phyloP scores from a whole-genome alignment of 2,888 invertebrate genomes.

The Callimorpha dominula region DNA sequence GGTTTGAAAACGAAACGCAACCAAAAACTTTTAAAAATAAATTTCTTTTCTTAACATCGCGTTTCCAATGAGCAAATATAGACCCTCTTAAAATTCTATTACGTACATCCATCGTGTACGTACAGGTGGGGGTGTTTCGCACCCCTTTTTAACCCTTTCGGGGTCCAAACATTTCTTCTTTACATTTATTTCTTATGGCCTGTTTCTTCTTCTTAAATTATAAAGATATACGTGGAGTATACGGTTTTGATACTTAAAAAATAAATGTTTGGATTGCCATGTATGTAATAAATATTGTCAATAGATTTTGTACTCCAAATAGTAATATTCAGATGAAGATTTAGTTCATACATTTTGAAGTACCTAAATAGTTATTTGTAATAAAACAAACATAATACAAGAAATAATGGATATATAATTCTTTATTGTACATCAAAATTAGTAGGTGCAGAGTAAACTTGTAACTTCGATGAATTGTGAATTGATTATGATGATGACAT shows the following conservation, averaged over 20 bases:
- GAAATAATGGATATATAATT: too few relatives aligned
- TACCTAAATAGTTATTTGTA: too few relatives aligned
- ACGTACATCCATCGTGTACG: conserved; percentile 60
- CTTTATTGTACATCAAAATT: too few relatives aligned
- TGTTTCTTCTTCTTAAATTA: conserved; percentile 88
- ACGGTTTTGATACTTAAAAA: conserved; percentile 71
- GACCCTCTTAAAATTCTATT: conserved; percentile 57
- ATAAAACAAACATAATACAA: too few relatives aligned
- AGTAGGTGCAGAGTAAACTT: too few relatives aligned
- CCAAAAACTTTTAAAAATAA: neutral
- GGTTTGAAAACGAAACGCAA: neutral
- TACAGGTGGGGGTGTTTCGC: conserved; percentile 78
- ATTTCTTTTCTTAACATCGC: conserved; percentile 33
- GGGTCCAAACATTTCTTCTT: conserved; percentile 85
- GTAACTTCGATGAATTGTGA: too few relatives aligned
- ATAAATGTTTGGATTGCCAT: conserved; percentile 6
- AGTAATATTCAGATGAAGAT: neutral
- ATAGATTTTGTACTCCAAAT: neutral
- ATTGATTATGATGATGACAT: too few relatives aligned
- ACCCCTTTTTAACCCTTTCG: conserved; percentile 85
- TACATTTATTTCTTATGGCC: conserved; percentile 87
- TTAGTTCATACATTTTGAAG: neutral
- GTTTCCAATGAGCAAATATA: conserved; percentile 54
- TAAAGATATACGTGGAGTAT: conserved; percentile 71
- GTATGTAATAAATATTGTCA: neutral